phyloP scores from a whole-genome alignment of 2,888 invertebrate species.

The Lochmaea capreae region DNA sequence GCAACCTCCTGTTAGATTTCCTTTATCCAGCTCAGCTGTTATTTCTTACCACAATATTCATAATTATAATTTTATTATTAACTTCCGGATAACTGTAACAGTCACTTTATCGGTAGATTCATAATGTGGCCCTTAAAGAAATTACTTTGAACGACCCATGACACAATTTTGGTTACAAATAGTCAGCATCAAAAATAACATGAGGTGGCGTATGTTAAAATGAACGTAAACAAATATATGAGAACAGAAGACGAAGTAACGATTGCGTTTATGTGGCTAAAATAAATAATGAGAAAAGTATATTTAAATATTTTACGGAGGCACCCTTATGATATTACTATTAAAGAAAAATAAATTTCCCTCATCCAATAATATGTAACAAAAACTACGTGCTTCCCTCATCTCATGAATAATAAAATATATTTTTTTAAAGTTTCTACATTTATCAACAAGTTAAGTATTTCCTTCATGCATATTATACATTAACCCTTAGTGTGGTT shows the following conservation, averaged over 20 bases:
- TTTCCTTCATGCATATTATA: slow-evolving; percentile 10
- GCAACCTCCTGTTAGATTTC: too few relatives aligned
- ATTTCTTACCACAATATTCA: too few relatives aligned
- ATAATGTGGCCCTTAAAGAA: too few relatives aligned
- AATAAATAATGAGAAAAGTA: not conserved
- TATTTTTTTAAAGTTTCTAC: not conserved
- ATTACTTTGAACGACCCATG: not conserved
- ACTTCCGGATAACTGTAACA: too few relatives aligned
- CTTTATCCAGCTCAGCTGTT: too few relatives aligned
- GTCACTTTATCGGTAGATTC: too few relatives aligned
- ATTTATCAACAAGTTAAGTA: not conserved
- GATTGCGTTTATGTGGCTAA: not conserved
- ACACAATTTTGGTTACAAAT: too few relatives aligned
- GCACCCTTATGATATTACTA: not conserved
- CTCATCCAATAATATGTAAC: not conserved
- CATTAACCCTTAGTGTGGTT: not conserved
- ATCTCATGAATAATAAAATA: slow-evolving; percentile 6
- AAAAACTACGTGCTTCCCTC: not conserved
- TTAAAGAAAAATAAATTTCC: not conserved
- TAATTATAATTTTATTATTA: too few relatives aligned
- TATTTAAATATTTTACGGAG: not conserved
- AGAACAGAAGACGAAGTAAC: not conserved
- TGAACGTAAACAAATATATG: not conserved
- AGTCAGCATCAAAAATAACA: too few relatives aligned
- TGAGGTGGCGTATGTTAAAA: too few relatives aligned